Conservation (phyloP, 1,140 invertebrate species). For the honey bee (Apis mellifera) region DNA sequence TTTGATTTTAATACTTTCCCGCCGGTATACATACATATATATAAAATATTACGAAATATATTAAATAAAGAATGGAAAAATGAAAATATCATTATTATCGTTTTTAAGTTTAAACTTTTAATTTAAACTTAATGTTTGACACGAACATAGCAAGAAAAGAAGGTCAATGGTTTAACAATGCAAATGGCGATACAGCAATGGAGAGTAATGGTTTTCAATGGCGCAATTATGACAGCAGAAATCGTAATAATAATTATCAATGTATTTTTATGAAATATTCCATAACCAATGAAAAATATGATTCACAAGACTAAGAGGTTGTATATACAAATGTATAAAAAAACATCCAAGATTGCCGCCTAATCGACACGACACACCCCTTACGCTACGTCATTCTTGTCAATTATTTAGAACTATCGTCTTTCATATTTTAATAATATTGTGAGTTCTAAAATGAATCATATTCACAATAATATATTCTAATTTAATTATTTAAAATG, state of each 20-base stretch:
- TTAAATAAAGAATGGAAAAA: neutral
- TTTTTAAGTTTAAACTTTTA: neutral
- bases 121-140: neutral
- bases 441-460: neutral
- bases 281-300: neutral
- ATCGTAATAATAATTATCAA: slow-evolving; percentile 1
- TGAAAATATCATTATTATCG: neutral
- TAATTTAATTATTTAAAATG: neutral
- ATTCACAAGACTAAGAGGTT: neutral
- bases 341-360: slow-evolving; percentile 16
- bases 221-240: slow-evolving; percentile 21
- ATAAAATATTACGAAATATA: neutral
- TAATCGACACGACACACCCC: slow-evolving; percentile 57
- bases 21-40: neutral
- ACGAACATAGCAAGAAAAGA: slow-evolving; percentile 35
- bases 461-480: neutral
- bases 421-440: neutral
- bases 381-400: slow-evolving; percentile 60
- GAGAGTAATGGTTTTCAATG: slow-evolving; percentile 38
- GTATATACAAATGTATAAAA: neutral
- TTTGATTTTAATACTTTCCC: neutral
- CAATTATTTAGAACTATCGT: slow-evolving; percentile 23
- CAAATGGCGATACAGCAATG: slow-evolving; percentile 59
- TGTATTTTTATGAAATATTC: neutral
- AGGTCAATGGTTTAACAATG: slow-evolving; percentile 43